Base-by-base conservation (phyloP, 2,888 invertebrate genomes). In the Drepanosiphum platanoidis region DNA sequence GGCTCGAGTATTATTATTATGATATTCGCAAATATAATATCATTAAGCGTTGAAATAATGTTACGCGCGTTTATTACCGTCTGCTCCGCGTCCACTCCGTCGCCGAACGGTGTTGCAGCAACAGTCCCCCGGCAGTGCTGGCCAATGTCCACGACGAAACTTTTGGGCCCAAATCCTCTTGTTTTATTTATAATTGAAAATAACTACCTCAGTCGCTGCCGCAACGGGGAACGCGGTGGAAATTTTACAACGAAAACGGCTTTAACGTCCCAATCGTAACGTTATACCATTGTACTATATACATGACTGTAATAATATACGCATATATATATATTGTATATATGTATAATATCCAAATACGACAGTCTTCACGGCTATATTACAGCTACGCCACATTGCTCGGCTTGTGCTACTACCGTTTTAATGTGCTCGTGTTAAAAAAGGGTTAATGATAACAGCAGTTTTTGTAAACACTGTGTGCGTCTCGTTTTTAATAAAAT, bases 221-320 rank as follows among this genome's bases (percentile, higher is more conserved):
- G 34, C 32, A 68, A 34, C 5, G 68, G 68, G 64, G 64, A 27
- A 64, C 64, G 64, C 64, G 64, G 64, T 64, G 71, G 58, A 81
- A 22, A 52, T 80, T 71, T 71, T 81, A 81, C 81, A 81, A 81
- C 81, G 81, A 81, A 81, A 81, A 81, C 81, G 81, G 39, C 81
- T 81, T 81, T 81, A 71, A 81, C 81, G 58, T 71, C 71, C 81
- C 81, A 39, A 71, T 39, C 61, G 81, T 39, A 61, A 61, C 61
- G 27, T 61, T 61, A 61, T 61, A 52, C 52, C 27, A 61, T 61
- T 61, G 22, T 27, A 2, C 46, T 27, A 27, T 61, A 61, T 61
- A 27, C 27, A 27, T n/a, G n/a, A n/a, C n/a, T n/a, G 13, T 39
- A 39, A 9, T 5, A 52, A 52, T 52, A 13, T 61, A 61, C 7